These are phyloP conservation scores for Scotopteryx bipunctaria DNA, from an alignment of 2,888 invertebrate genomes.

Conservation along the genomic window DNA sequence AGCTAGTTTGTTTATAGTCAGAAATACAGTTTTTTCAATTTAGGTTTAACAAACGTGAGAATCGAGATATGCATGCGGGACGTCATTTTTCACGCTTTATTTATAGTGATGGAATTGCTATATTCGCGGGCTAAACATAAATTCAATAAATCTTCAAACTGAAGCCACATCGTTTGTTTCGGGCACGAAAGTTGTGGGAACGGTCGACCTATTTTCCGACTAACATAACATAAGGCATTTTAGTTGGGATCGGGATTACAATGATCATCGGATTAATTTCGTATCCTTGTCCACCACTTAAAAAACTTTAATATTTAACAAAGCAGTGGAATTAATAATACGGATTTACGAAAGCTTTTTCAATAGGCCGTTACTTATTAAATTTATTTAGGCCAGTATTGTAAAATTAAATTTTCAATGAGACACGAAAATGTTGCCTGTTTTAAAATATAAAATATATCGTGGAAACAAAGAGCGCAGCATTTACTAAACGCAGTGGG, in stretches of 20 bases:
- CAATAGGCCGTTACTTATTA: not conserved
- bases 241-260: constrained; percentile 23
- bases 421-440: not conserved
- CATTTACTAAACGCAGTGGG: constrained; percentile 16
- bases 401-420: no score
- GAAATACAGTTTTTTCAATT: no score
- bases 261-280: constrained; percentile 25
- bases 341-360: not conserved
- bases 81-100: constrained; percentile 2
- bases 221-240: constrained; percentile 14
- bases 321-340: constrained; percentile 7
- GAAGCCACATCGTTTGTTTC: constrained; percentile 25
- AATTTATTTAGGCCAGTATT: not conserved
- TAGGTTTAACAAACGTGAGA: no score
- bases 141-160: constrained; percentile 18
- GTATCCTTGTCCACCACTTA: constrained; percentile 15
- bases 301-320: constrained; percentile 19
- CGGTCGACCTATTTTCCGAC: constrained; percentile 19
- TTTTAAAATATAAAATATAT: constrained; percentile 13
- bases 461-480: constrained; percentile 12
- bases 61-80: no score
- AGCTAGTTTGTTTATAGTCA: no score
- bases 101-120: constrained; percentile 3
- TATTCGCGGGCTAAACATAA: constrained; percentile 5
- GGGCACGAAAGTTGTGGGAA: constrained; percentile 18